phyloP scores from a whole-genome alignment of 2,113 vertebrate genomes.

The Myiagra hebetior region DNA sequence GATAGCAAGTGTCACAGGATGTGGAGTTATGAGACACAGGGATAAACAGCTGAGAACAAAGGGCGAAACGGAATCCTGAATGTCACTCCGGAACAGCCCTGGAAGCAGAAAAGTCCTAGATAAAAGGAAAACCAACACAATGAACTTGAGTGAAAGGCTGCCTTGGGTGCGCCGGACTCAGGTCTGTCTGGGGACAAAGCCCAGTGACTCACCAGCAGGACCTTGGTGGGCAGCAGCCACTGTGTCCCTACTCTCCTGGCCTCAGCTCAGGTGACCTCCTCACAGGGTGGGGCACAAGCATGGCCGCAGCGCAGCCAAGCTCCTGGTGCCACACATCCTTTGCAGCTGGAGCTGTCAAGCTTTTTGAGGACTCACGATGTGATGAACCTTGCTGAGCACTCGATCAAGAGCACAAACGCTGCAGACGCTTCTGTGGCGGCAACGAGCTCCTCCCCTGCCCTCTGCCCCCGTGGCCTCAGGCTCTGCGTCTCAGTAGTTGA shows the following conservation, averaged over 20 bases:
- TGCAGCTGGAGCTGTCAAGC: neutral
- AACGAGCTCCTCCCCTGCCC: neutral
- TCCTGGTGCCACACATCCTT: neutral
- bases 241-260: neutral
- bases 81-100: neutral
- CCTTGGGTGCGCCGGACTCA: neutral
- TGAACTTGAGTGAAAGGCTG: neutral
- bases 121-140: neutral
- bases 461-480: neutral
- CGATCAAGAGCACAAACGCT: neutral
- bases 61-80: neutral
- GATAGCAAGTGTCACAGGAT: neutral
- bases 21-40: neutral
- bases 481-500: slow-evolving; percentile 15
- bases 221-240: neutral
- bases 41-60: neutral
- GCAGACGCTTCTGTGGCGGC: neutral
- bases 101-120: neutral
- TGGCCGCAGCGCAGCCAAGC: neutral
- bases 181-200: neutral
- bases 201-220: neutral
- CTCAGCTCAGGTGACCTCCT: neutral
- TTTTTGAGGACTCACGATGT: neutral
- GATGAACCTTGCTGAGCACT: neutral
- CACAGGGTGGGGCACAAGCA: neutral